Conservation (phyloP, 2,797 vertebrate genomes). For the Odontamblyopus rebecca region DNA sequence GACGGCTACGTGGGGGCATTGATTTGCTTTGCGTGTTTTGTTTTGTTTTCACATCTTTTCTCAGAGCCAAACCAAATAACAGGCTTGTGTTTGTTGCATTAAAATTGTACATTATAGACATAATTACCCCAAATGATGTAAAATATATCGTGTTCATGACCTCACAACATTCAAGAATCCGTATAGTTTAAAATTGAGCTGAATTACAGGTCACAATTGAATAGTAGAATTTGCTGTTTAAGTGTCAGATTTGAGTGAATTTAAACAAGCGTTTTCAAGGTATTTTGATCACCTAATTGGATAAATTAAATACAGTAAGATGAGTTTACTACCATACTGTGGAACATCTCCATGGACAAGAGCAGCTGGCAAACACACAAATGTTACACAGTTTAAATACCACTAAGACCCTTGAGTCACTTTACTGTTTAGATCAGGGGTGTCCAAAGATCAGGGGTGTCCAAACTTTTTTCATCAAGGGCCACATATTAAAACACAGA, state of each 20-base stretch:
- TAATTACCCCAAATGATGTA: background rate
- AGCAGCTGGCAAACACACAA: too few species aligned
- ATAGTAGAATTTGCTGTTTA: background rate
- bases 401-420: too few species aligned
- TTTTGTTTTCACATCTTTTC: background rate
- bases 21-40: constrained; percentile 17
- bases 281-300: too few species aligned
- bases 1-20: constrained; percentile 1
- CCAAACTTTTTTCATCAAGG: too few species aligned
- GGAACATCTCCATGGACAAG: too few species aligned
- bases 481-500: too few species aligned
- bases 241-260: background rate
- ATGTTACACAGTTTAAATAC: too few species aligned
- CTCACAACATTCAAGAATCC: background rate
- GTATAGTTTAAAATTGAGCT: background rate
- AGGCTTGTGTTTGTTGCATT: background rate
- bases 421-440: too few species aligned
- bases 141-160: background rate
- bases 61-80: background rate
- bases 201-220: background rate
- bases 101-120: background rate
- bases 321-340: too few species aligned
- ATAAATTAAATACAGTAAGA: too few species aligned
- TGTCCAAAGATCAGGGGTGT: too few species aligned
- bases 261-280: background rate